phyloP scores from a whole-genome alignment of 2,113 vertebrate genomes.

The Bubo scandiacus region DNA sequence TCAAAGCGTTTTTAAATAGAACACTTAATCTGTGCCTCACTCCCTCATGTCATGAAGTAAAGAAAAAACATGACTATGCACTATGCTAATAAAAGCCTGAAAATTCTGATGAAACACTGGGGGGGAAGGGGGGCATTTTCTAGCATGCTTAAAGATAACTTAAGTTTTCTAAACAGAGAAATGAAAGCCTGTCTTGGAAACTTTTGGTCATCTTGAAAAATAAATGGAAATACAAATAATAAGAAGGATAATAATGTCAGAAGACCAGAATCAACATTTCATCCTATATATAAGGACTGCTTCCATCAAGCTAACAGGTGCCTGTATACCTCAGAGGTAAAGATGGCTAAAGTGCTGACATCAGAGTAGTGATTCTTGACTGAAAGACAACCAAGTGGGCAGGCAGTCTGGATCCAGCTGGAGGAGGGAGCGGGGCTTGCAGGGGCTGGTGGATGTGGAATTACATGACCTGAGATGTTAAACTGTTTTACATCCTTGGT shows the following conservation, averaged over 20 bases:
- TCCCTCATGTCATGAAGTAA: background rate
- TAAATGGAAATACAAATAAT: background rate
- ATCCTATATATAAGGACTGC: background rate
- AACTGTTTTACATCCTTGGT: background rate
- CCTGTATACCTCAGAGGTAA: background rate
- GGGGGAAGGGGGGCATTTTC: background rate
- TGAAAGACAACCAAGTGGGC: background rate
- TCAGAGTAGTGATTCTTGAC: background rate
- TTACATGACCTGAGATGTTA: background rate
- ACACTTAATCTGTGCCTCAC: background rate
- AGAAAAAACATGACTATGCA: background rate
- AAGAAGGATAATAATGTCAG: background rate
- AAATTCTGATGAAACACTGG: background rate
- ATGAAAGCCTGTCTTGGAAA: background rate
- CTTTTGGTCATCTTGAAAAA: background rate
- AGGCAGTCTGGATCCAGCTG: background rate
- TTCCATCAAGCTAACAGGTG: background rate
- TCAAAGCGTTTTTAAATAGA: constrained; percentile 20
- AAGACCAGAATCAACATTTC: background rate
- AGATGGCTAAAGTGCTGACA: background rate
- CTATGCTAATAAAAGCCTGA: background rate
- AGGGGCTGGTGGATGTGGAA: background rate
- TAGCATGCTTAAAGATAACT: background rate
- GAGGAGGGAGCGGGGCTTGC: background rate
- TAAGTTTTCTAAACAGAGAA: background rate